These are phyloP conservation scores for Iphiclides podalirius DNA, from an alignment of 2,888 invertebrate species.

Conservation along the genomic window DNA sequence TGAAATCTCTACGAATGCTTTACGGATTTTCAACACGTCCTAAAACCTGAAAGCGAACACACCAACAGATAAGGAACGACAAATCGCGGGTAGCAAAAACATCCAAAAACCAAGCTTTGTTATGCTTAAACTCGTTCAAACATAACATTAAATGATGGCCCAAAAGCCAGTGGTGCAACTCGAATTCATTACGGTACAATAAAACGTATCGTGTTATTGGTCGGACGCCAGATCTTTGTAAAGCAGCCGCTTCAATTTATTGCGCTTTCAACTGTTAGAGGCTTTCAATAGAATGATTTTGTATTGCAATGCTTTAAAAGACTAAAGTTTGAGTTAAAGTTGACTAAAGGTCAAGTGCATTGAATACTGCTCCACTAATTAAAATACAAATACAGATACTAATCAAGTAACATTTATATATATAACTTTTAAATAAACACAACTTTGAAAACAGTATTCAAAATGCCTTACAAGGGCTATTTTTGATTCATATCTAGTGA, in stretches of 20 bases:
- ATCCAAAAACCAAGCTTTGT: neutral
- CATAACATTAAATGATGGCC: constrained; percentile 1
- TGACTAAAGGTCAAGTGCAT: too few species aligned
- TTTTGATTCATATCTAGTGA: too few species aligned
- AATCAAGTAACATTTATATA: too few species aligned
- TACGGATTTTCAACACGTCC: too few species aligned
- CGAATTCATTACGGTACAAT: constrained; percentile 25
- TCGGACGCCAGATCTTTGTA: constrained; percentile 20
- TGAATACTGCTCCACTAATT: too few species aligned
- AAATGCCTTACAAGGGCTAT: too few species aligned
- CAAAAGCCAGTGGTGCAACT: constrained; percentile 15
- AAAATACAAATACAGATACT: too few species aligned
- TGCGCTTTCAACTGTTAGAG: constrained; percentile 13
- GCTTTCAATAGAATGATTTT: constrained; percentile 10
- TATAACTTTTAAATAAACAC: too few species aligned
- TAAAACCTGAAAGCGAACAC: neutral
- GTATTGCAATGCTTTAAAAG: neutral
- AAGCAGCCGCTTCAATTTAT: constrained; percentile 17
- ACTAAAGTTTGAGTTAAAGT: too few species aligned
- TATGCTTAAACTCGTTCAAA: neutral
- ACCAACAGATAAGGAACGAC: neutral
- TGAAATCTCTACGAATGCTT: too few species aligned
- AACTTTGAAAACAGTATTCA: too few species aligned
- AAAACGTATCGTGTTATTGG: constrained; percentile 23
- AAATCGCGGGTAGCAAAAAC: neutral